phyloP scores from a whole-genome alignment of 1,140 invertebrate species.

The Brachionus rotundiformis region DNA sequence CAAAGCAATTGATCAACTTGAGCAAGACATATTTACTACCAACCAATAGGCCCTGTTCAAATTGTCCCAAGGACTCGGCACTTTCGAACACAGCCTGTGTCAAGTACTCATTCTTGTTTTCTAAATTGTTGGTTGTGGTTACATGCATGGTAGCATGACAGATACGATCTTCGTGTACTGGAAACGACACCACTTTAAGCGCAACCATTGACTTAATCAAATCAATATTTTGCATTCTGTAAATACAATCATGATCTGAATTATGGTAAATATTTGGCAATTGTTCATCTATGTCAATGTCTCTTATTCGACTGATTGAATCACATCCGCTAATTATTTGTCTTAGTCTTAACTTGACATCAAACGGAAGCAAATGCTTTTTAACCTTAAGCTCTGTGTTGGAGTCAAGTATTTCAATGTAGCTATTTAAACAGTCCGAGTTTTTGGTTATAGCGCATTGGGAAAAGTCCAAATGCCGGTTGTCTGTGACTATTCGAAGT shows the following conservation, averaged over 20 bases:
- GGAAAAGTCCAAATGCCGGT: slow-evolving; percentile 1
- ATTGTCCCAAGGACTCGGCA: neutral
- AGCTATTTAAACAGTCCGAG: neutral
- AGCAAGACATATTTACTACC: slow-evolving; percentile 15
- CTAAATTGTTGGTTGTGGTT: neutral
- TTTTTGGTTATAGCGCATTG: slow-evolving; percentile 26
- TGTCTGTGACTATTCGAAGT: neutral
- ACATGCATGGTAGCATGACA: slow-evolving; percentile 37
- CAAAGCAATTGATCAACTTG: slow-evolving; percentile 40
- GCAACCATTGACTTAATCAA: neutral
- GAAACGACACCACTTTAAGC: neutral
- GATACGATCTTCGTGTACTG: slow-evolving; percentile 10
- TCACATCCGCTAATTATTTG: slow-evolving; percentile 16
- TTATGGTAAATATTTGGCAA: slow-evolving; percentile 38
- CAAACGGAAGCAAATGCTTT: neutral
- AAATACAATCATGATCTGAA: slow-evolving; percentile 49
- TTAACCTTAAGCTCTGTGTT: neutral
- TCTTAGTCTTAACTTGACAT: slow-evolving; percentile 16
- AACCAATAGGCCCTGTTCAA: neutral
- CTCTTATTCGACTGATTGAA: neutral
- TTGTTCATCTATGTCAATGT: slow-evolving; percentile 5
- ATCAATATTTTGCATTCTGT: slow-evolving; percentile 20
- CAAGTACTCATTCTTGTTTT: neutral
- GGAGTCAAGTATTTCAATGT: slow-evolving; percentile 29
- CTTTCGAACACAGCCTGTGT: slow-evolving; percentile 23